These are phyloP conservation scores for Clarias pachynema DNA, from an alignment of 2,797 vertebrate species.

Conservation along the genomic window DNA sequence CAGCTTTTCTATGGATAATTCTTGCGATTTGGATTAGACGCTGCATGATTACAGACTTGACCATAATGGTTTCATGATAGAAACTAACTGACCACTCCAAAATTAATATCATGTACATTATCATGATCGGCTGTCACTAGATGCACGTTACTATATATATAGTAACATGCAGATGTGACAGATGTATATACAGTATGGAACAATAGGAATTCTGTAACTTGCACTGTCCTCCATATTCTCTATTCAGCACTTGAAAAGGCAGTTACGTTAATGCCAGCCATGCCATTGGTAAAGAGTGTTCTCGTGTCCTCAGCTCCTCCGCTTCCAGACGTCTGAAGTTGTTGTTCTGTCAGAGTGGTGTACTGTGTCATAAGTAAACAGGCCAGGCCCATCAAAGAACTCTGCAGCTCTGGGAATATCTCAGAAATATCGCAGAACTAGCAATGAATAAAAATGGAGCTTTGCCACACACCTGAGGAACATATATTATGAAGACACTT, in stretches of 20 bases:
- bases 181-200: neutral
- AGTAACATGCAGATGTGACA: too few species aligned
- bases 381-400: neutral
- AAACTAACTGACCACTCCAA: neutral
- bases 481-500: neutral
- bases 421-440: neutral
- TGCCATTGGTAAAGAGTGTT: neutral
- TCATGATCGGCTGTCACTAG: neutral
- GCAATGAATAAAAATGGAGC: constrained; percentile 1
- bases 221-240: neutral
- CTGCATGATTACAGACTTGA: neutral
- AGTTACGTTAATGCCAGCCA: neutral
- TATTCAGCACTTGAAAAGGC: neutral
- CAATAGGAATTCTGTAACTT: neutral
- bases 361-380: constrained; percentile 29
- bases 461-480: neutral
- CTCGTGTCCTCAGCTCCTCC: neutral
- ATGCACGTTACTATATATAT: neutral
- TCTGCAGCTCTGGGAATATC: neutral
- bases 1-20: neutral
- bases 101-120: neutral
- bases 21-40: neutral
- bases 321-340: neutral
- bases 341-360: neutral
- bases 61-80: neutral